Evolutionary conservation across 2,888 invertebrate species (phyloP), one percentile per base, ranked within the genome.

Genomic region (Drosophila ustulata): DNA sequence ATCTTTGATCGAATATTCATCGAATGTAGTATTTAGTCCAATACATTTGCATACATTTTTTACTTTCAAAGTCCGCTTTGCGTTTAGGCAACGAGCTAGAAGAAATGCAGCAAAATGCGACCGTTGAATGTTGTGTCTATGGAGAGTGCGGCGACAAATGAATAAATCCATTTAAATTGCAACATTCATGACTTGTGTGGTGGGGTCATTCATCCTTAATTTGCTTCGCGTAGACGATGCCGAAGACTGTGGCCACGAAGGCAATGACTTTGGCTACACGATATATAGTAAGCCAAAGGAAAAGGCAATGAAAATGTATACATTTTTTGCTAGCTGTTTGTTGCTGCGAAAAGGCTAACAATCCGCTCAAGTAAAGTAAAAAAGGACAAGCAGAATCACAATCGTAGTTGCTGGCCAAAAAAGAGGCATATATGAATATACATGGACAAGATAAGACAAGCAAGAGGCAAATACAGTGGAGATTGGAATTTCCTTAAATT

Each of bases 141-240:
- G 18, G 18, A 28, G 28, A 28, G 5, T 34, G 9, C 11, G 9
- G 3, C 11, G 9, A 62, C 78, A 89, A 90, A 89, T 89, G 87
- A 88, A 90, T 90, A 86, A 89, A 90, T 90, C 83, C 83, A 85
- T 89, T 90, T 90, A 86, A 89, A 89, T 88, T 89, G 85, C 89
- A 84, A 85, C 18, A 89, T 90, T 86, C 86, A 86, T 88, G 90
- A 88, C 88, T 84, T 86, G 80, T 77, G 88, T 82, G 78, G 72
- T 77, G 88, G 82, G 78, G 72, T 77, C 75, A 81, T 89, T 85
- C 80, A 85, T 89, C 66, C 88, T 80, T 75, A 65, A 75, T 34
- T 57, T 66, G 66, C 41, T 61, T 47, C 61, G 61, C 63, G 62
- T 47, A 43, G 49, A 39, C 30, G 47, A 49, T 49, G 28, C 11